A percentile compares a stretch with the other conserved stretches of the same genome.
Conservation (phyloP, 2,797 vertebrate genomes). For the Trachurus trachurus region DNA sequence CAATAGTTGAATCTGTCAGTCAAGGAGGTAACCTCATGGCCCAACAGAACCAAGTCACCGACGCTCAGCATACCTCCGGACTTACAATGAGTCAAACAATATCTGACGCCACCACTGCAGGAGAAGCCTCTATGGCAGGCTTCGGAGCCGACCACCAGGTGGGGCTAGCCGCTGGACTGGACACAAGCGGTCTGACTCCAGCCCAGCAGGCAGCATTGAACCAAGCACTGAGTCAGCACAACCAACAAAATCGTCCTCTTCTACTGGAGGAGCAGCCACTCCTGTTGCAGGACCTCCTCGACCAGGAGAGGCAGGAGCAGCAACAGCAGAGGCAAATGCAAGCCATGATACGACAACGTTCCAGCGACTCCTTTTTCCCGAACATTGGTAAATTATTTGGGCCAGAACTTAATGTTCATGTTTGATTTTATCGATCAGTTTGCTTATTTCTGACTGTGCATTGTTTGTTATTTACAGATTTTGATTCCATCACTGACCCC, state of each 20-base stretch:
- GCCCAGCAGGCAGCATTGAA: slow-evolving; percentile 88
- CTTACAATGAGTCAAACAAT: slow-evolving; percentile 82
- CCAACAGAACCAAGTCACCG: slow-evolving; percentile 83
- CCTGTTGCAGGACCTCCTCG: slow-evolving; percentile 95
- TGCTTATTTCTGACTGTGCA: slow-evolving; percentile 27
- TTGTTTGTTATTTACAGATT: slow-evolving; percentile 86
- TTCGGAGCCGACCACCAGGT: slow-evolving; percentile 87
- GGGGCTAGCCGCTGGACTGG: slow-evolving; percentile 81
- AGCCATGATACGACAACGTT: slow-evolving; percentile 98
- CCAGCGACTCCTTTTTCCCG: slow-evolving; percentile 95
- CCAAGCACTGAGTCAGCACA: slow-evolving; percentile 86
- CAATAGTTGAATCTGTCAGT: slow-evolving; percentile 85
- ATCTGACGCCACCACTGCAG: slow-evolving; percentile 76
- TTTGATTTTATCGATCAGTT: neutral
- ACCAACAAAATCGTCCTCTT: slow-evolving; percentile 90
- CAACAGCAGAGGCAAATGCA: slow-evolving; percentile 99
- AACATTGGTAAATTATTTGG: slow-evolving; percentile 90
- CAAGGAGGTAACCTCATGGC: slow-evolving; percentile 82
- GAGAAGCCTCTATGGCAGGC: slow-evolving; percentile 78
- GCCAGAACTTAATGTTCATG: neutral
- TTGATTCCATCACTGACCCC: slow-evolving; percentile 97
- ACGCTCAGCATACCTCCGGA: slow-evolving; percentile 78
- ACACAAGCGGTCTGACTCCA: slow-evolving; percentile 82
- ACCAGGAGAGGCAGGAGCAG: slow-evolving; percentile 98
- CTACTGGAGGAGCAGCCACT: slow-evolving; percentile 97